Evolutionary conservation across 2,113 vertebrate species (phyloP).

Genomic region (Oxyura jamaicensis): DNA sequence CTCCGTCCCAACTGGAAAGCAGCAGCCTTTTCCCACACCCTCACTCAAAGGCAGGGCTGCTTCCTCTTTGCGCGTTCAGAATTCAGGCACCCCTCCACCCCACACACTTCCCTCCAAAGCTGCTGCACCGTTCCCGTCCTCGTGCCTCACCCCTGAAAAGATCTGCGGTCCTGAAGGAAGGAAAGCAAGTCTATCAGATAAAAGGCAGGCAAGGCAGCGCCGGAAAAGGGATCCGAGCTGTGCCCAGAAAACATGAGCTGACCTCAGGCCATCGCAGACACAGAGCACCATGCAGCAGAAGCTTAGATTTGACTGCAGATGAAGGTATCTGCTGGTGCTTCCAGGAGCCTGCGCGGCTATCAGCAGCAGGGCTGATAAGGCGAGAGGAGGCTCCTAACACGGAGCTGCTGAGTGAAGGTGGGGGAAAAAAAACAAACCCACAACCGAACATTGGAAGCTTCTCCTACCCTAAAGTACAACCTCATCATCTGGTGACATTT

Average conservation of each 20-base stretch:
- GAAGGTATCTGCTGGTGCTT: neutral
- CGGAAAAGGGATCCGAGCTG: neutral
- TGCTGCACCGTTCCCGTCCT: neutral
- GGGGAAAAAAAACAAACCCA: neutral
- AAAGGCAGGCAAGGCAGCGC: neutral
- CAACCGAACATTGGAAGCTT: neutral
- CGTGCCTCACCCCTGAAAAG: neutral
- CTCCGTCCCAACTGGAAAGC: neutral
- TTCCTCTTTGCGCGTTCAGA: neutral
- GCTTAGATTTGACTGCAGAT: fast-evolving
- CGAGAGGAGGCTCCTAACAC: fast-evolving
- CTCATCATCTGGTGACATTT: neutral
- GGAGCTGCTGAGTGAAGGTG: neutral
- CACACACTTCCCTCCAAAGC: neutral
- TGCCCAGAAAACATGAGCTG: fast-evolving
- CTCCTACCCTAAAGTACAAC: neutral
- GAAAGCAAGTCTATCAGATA: neutral
- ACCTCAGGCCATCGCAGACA: neutral
- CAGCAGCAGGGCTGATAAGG: neutral
- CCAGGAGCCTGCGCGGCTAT: neutral
- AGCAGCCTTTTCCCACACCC: slow-evolving; percentile 30
- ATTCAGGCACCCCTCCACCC: neutral
- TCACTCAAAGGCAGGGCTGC: neutral
- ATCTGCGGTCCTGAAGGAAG: neutral
- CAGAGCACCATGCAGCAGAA: neutral